Percentiles rank a stretch among this genome's conserved stretches.
phyloP scores from a whole-genome alignment of 2,888 invertebrate species.

The Psylliodes chrysocephalus region DNA sequence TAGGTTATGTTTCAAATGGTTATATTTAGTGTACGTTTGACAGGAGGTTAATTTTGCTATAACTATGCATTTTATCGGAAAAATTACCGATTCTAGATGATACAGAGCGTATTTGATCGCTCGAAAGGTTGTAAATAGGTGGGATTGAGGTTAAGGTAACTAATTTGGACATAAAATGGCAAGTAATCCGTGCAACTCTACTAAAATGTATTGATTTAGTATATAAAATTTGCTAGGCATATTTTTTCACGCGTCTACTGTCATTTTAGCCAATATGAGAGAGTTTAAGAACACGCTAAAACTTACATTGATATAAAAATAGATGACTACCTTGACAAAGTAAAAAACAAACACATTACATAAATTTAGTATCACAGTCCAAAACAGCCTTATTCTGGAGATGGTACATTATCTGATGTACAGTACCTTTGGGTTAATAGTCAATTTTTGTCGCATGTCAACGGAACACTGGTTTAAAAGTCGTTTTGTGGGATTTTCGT shows the following conservation, averaged over 20 bases:
- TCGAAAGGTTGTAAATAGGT: not conserved
- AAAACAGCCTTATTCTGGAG: constrained; percentile 30
- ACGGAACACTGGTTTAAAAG: constrained; percentile 60
- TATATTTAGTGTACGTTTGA: constrained; percentile 7
- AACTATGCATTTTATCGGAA: not conserved
- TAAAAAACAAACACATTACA: constrained; percentile 47
- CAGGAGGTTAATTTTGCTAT: constrained; percentile 3
- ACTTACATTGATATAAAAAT: constrained; percentile 46
- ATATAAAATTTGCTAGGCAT: constrained; percentile 11
- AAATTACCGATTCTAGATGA: not conserved
- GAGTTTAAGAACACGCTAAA: constrained; percentile 25
- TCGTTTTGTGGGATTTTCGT: constrained; percentile 55
- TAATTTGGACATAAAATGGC: constrained; percentile 13
- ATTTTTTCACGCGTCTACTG: constrained; percentile 10
- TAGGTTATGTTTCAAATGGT: constrained; percentile 11
- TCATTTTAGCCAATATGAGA: constrained; percentile 14
- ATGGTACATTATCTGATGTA: constrained; percentile 39
- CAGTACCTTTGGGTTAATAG: constrained; percentile 62
- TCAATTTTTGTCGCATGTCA: constrained; percentile 62
- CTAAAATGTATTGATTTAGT: constrained; percentile 27
- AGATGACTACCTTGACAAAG: constrained; percentile 46
- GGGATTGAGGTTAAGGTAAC: constrained; percentile 8
- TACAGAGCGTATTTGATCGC: not conserved
- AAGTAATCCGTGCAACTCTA: constrained; percentile 3
- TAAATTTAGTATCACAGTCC: constrained; percentile 45